Percentiles rank a stretch among this genome's conserved stretches.
phyloP scores from a whole-genome alignment of 2,797 vertebrate genomes.

The Helostoma temminkii region DNA sequence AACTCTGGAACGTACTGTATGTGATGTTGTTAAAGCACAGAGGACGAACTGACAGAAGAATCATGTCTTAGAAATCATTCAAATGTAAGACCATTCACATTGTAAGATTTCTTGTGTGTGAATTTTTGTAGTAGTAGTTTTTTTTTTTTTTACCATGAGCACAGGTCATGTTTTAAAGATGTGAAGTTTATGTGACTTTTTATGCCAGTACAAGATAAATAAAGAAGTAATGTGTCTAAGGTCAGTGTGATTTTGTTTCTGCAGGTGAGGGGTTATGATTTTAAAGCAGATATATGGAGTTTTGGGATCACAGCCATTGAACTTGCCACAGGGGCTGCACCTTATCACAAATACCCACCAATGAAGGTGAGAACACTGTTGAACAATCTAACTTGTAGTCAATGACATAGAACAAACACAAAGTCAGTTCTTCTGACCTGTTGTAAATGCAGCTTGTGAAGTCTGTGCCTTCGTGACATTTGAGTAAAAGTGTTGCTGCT shows the following conservation, averaged over 20 bases:
- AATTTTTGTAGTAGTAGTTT: neutral
- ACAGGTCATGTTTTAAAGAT: neutral
- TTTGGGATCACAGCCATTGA: slow-evolving; percentile 98
- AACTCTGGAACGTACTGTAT: neutral
- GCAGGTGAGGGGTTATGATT: slow-evolving; percentile 96
- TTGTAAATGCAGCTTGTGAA: neutral
- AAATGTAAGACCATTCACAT: neutral
- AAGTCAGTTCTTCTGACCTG: neutral
- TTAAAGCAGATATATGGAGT: slow-evolving; percentile 99
- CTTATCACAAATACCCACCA: slow-evolving; percentile 97
- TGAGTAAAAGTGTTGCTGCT: slow-evolving; percentile 2
- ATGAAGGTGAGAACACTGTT: slow-evolving; percentile 88
- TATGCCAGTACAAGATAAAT: neutral
- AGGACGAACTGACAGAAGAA: slow-evolving; percentile 11
- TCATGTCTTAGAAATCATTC: slow-evolving; percentile 1
- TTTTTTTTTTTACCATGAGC: neutral
- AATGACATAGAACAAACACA: neutral
- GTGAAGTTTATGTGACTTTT: neutral
- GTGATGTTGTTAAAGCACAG: slow-evolving; percentile 2
- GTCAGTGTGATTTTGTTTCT: slow-evolving; percentile 10
- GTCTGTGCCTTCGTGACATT: neutral
- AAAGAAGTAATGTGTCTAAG: neutral
- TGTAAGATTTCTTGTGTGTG: too few species aligned
- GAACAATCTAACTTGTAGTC: neutral
- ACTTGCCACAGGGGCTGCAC: slow-evolving; percentile 94